Evolutionary conservation across 2,888 invertebrate species (phyloP).

Genomic region (Dasysyrphus albostriatus): DNA sequence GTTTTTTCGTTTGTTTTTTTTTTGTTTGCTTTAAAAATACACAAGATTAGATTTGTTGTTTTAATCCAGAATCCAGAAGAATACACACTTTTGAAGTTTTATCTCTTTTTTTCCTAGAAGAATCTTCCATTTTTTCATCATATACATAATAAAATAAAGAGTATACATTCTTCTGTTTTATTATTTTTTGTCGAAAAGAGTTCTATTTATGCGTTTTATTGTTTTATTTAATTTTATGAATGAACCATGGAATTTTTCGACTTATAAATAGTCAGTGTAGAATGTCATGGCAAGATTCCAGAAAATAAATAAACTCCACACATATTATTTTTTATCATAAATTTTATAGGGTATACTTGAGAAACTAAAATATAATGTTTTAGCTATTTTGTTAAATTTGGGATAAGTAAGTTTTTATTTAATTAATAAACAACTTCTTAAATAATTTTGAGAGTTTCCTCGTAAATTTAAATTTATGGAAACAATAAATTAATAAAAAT

Average conservation of each 20-base stretch:
- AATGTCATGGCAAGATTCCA: slow-evolving; percentile 32
- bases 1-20: too few species aligned
- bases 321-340: not conserved
- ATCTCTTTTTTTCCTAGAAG: not conserved
- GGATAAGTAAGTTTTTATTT: too few species aligned
- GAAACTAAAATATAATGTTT: not conserved
- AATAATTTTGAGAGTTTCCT: too few species aligned
- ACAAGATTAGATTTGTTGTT: slow-evolving; percentile 44
- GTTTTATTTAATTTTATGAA: slow-evolving; percentile 62
- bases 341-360: not conserved
- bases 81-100: slow-evolving; percentile 42
- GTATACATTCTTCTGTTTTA: slow-evolving; percentile 12
- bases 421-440: too few species aligned
- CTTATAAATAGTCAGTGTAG: slow-evolving; percentile 17
- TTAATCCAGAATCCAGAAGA: slow-evolving; percentile 50
- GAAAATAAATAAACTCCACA: slow-evolving; percentile 10
- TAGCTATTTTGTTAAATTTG: too few species aligned
- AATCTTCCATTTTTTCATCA: slow-evolving; percentile 13
- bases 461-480: too few species aligned
- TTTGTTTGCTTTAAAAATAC: slow-evolving; percentile 13
- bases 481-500: too few species aligned
- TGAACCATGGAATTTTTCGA: slow-evolving; percentile 48
- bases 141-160: slow-evolving; percentile 28
- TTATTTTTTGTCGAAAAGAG: slow-evolving; percentile 11
- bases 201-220: slow-evolving; percentile 32